Evolutionary conservation across 2,888 invertebrate genomes (phyloP), one percentile per base, ranked within the genome.

Genomic region (Neuroscelio doddi): DNA sequence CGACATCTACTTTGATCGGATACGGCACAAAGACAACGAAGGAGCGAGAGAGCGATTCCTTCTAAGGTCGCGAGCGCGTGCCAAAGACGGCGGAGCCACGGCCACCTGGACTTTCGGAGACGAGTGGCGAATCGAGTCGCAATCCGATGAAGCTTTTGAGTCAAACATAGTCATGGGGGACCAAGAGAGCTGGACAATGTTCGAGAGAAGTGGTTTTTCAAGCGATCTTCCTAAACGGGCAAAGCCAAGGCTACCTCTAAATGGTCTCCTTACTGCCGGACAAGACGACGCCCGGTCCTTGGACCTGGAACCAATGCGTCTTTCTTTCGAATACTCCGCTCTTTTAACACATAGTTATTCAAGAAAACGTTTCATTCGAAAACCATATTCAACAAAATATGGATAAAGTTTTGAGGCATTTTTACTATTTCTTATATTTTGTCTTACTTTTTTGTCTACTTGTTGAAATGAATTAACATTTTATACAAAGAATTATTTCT

Each of bases 181-280:
- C 59, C 42, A 29, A 27, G 39, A 24, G 26, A 29, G 34, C 51
- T 58, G 53, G 38, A 50, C 39, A 45, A 52, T 30, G 47, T 50
- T 58, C 56, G 57, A 68, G 64, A 71, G 69, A 68, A 71, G 75
- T 47, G 70, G 62, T 74, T 77, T 77, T 75, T 74, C 72, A 74
- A 72, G 59, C 71, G 52, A 69, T 68, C 68, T 58, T 64, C 74
- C 75, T 74, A 76, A 77, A 76, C 75, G 75, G 76, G 76, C 62
- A 53, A 73, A 79, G 75, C 76, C 80, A 81, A 80, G 80, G 80
- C 71, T 81, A 73, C 67, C 81, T 82, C 76, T 79, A 80, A 80
- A 81, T 79, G 80, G 80, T 59, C 67, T 58, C 59, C 56, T 64
- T 50, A 32, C 44, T 41, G 34, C 53, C 32, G 53, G 56, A 51